Conservation (phyloP, 2,797 vertebrate genomes). For the Hozukius guyotensis region DNA sequence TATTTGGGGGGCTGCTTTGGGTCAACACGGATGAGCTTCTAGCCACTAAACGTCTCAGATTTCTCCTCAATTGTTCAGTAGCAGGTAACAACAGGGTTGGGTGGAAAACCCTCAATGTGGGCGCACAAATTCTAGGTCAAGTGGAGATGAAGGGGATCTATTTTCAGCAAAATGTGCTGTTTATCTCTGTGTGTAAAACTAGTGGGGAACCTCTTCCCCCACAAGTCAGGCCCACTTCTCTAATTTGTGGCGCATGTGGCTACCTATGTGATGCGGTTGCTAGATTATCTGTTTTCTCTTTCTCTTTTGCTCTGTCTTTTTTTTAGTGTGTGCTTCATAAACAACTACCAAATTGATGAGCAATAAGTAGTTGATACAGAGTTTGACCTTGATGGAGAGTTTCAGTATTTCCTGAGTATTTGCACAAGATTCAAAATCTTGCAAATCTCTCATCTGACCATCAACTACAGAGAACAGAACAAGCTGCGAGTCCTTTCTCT, state of each 20-base stretch:
- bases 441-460: constrained; percentile 8
- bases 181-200: constrained; percentile 72
- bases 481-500: constrained; percentile 4
- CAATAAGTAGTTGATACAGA: background rate
- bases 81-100: constrained; percentile 73
- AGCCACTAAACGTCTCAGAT: constrained; percentile 24
- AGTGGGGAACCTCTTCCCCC: constrained; percentile 71
- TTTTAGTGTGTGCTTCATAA: background rate
- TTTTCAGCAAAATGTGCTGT: constrained; percentile 71
- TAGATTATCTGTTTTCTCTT: constrained; percentile 49
- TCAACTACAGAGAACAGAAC: background rate
- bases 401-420: background rate
- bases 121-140: constrained; percentile 67
- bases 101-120: constrained; percentile 61
- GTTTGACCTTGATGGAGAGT: background rate
- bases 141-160: constrained; percentile 71
- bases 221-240: constrained; percentile 70
- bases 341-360: background rate
- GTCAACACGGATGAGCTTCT: constrained; percentile 26
- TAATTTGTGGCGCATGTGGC: constrained; percentile 70
- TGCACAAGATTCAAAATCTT: background rate
- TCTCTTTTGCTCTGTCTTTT: constrained; percentile 20
- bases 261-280: constrained; percentile 57
- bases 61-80: constrained; percentile 58
- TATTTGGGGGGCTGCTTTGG: constrained; percentile 28